Conservation (phyloP, 2,888 invertebrate species). For the Pristionchus exspectatus region DNA sequence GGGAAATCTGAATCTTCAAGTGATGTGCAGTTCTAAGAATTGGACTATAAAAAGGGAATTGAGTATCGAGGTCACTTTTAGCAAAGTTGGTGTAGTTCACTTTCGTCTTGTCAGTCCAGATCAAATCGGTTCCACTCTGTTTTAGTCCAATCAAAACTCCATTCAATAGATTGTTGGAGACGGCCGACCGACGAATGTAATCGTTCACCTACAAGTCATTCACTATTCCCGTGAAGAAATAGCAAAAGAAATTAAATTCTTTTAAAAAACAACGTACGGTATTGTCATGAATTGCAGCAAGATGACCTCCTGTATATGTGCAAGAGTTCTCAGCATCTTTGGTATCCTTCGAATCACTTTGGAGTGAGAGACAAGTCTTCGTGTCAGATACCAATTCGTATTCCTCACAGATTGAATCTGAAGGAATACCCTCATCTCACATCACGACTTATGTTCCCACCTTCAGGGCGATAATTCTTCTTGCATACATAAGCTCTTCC, state of each 20-base stretch:
- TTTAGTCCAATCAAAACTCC: conserved; percentile 46
- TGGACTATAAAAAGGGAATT: too few species aligned
- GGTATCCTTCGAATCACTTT: neutral
- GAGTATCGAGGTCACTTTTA: neutral
- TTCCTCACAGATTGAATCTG: conserved; percentile 31
- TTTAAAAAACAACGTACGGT: neutral
- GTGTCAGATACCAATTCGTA: neutral
- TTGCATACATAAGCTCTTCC: conserved; percentile 1
- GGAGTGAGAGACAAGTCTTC: conserved; percentile 21
- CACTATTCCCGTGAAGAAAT: neutral
- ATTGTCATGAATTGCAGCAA: conserved; percentile 10
- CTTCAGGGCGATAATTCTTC: conserved; percentile 28
- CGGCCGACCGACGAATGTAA: conserved; percentile 35
- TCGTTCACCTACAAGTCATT: conserved; percentile 25
- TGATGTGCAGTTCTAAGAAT: too few species aligned
- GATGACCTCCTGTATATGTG: neutral
- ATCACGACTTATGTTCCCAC: neutral
- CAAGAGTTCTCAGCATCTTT: conserved; percentile 7
- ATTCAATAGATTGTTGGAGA: neutral
- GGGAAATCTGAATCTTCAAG: neutral
- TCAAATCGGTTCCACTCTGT: neutral
- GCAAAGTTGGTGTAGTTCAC: conserved; percentile 34
- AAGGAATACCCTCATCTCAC: neutral
- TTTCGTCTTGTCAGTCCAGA: neutral
- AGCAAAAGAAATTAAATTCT: too few species aligned